Evolutionary conservation across 2,888 invertebrate genomes (phyloP).

Genomic region (Agonopterix subpropinquella): DNA sequence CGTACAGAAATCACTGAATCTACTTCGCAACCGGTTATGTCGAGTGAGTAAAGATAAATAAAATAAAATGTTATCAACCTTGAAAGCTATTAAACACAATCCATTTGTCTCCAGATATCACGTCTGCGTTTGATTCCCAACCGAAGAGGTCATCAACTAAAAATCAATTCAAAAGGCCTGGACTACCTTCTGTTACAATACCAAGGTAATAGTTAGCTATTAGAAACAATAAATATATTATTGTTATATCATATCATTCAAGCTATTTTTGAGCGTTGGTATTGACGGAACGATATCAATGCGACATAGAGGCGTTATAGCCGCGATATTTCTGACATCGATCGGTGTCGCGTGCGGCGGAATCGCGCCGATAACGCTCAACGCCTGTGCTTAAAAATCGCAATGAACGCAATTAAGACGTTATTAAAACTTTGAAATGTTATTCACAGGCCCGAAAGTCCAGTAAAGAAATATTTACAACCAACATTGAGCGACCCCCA

Average conservation of each 20-base stretch:
- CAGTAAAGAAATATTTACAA: conserved; percentile 86
- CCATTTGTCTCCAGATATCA: conserved; percentile 37
- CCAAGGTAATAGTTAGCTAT: conserved; percentile 45
- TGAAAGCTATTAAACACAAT: not conserved
- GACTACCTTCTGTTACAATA: conserved; percentile 51
- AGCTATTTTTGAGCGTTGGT: too few species aligned
- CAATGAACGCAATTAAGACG: too few species aligned
- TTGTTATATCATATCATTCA: too few species aligned
- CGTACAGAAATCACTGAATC: conserved; percentile 65
- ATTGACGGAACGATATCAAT: too few species aligned
- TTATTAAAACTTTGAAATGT: too few species aligned
- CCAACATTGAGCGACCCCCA: conserved; percentile 87
- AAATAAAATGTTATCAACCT: too few species aligned
- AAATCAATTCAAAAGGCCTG: conserved; percentile 56
- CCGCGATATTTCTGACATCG: too few species aligned
- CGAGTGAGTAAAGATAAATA: conserved; percentile 47
- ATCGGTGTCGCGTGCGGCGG: too few species aligned
- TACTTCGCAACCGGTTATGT: conserved; percentile 62
- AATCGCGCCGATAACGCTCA: too few species aligned
- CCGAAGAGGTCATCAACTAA: conserved; percentile 60
- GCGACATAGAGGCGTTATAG: too few species aligned
- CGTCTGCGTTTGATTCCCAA: conserved; percentile 56
- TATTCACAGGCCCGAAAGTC: conserved; percentile 85
- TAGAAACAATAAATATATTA: too few species aligned
- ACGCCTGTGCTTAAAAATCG: too few species aligned